phyloP scores from a whole-genome alignment of 2,888 invertebrate genomes.

The Oscheius sp. region DNA sequence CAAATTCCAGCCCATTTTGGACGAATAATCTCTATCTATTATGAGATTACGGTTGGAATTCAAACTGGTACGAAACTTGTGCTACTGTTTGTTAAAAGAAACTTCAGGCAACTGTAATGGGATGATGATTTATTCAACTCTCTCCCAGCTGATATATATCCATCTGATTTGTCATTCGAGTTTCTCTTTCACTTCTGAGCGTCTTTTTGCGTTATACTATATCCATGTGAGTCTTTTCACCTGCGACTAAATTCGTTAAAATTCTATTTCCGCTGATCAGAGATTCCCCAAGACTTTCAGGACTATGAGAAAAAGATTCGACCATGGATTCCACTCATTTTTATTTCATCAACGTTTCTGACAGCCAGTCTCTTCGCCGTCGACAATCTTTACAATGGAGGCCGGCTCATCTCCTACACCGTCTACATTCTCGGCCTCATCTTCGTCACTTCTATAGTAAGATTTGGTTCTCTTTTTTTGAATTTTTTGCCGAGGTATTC shows the following conservation, averaged over 20 bases:
- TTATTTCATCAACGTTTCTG: neutral
- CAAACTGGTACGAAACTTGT: neutral
- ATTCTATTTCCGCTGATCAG: neutral
- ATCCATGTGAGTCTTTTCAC: slow-evolving; percentile 1
- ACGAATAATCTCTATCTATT: neutral
- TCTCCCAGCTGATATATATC: slow-evolving; percentile 10
- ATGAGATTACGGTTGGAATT: neutral
- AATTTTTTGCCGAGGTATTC: no score
- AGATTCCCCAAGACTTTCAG: no score
- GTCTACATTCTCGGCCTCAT: neutral
- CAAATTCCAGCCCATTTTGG: slow-evolving; percentile 23
- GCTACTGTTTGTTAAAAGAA: neutral
- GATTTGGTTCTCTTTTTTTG: no score
- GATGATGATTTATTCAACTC: neutral
- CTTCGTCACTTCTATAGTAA: neutral
- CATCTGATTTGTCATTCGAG: neutral
- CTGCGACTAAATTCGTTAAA: neutral
- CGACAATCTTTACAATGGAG: neutral
- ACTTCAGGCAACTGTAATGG: neutral
- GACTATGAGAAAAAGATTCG: slow-evolving; percentile 4
- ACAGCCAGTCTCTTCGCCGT: neutral
- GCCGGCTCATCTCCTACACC: neutral
- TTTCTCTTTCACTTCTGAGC: neutral
- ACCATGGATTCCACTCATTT: neutral
- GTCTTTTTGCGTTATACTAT: slow-evolving; percentile 3